phyloP scores from a whole-genome alignment of 2,797 vertebrate genomes.

The Lutjanus argentimaculatus region DNA sequence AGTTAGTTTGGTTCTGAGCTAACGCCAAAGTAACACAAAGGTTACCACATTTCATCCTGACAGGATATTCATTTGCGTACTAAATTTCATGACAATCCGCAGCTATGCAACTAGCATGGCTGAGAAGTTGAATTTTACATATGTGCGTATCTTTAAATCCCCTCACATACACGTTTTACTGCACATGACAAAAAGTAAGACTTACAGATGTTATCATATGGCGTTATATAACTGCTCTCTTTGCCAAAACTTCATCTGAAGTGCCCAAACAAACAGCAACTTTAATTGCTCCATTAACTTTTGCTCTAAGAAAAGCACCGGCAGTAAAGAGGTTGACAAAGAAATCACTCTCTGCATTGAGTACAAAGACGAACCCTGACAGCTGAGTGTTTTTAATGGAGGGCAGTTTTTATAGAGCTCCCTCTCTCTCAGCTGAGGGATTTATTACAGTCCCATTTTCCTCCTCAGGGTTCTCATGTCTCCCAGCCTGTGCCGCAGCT shows the following conservation, averaged over 20 bases:
- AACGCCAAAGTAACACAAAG: too few relatives aligned
- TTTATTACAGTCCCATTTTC: constrained; percentile 77
- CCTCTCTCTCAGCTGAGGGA: constrained; percentile 60
- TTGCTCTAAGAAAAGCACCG: constrained; percentile 30
- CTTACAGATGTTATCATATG: not conserved
- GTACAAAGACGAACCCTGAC: constrained; percentile 57
- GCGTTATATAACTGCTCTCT: constrained; percentile 28
- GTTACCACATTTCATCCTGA: not conserved
- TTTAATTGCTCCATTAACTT: constrained; percentile 40
- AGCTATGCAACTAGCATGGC: not conserved
- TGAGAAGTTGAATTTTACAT: not conserved
- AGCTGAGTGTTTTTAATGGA: constrained; percentile 70
- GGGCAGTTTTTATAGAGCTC: constrained; percentile 69
- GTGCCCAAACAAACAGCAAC: constrained; percentile 40
- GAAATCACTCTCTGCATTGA: constrained; percentile 36
- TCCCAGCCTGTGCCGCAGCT: constrained; percentile 49
- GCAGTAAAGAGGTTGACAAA: constrained; percentile 39
- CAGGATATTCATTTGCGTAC: not conserved
- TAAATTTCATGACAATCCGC: not conserved
- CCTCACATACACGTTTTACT: constrained; percentile 22
- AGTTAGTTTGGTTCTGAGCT: too few relatives aligned
- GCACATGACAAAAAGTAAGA: constrained; percentile 13
- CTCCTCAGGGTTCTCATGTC: constrained; percentile 68
- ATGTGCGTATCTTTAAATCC: constrained; percentile 12
- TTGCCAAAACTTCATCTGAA: constrained; percentile 1